These are phyloP conservation scores for Lamellibrachia columna DNA, from an alignment of 2,888 invertebrate species.

Conservation along the genomic window DNA sequence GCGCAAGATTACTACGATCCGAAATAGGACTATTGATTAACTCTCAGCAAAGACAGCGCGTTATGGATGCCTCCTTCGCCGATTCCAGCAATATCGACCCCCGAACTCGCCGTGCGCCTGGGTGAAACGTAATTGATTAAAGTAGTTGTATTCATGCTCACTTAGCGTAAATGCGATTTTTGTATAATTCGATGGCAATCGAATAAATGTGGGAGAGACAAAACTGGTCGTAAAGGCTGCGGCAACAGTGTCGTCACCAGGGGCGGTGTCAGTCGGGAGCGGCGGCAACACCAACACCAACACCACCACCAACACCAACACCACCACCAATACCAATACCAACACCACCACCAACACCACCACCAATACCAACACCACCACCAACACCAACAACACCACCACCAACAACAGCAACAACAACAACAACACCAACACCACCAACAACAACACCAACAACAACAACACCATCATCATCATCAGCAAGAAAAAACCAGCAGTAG, in stretches of 20 bases:
- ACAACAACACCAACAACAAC: no score
- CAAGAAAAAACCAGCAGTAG: neutral
- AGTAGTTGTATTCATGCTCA: neutral
- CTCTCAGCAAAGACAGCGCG: conserved; percentile 16
- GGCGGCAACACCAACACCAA: neutral
- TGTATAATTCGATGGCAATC: no score
- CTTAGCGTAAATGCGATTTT: neutral
- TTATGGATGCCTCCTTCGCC: neutral
- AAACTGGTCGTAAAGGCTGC: no score
- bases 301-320: neutral
- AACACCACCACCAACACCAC: neutral
- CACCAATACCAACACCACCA: neutral
- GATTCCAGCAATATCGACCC: neutral
- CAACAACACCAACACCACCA: neutral
- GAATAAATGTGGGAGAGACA: no score
- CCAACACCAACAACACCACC: neutral
- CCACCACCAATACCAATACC: neutral
- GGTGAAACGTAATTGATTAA: neutral
- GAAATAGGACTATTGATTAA: conserved; percentile 9
- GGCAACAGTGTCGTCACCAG: no score
- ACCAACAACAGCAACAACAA: neutral
- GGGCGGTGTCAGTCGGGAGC: no score
- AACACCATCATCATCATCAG: neutral
- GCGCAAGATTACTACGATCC: neutral
- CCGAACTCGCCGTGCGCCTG: neutral